Conservation (phyloP, 1,140 invertebrate species). For the Drosophila varians region DNA sequence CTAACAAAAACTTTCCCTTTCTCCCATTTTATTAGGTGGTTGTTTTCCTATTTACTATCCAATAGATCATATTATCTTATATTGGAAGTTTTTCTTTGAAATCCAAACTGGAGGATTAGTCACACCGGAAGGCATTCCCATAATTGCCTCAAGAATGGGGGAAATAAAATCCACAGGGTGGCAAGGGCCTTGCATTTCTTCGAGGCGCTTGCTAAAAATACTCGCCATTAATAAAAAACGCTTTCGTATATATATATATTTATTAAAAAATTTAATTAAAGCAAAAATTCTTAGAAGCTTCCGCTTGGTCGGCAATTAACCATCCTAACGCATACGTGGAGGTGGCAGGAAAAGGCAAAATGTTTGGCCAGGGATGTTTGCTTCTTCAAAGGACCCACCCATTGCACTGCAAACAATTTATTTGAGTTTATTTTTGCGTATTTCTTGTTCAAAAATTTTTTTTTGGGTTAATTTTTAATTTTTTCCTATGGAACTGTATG, state of each 20-base stretch:
- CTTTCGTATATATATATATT: constrained; percentile 20
- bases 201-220: constrained; percentile 27
- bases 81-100: constrained; percentile 17
- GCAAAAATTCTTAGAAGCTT: constrained; percentile 51
- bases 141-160: constrained; percentile 8
- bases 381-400: constrained; percentile 22
- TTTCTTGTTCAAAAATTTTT: too few species aligned
- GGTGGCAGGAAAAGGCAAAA: constrained; percentile 4
- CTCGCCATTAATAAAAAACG: constrained; percentile 36
- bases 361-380: neutral
- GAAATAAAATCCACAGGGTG: neutral
- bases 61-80: constrained; percentile 13
- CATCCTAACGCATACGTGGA: constrained; percentile 43
- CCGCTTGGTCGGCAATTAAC: constrained; percentile 52
- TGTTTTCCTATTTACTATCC: neutral
- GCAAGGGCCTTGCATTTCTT: constrained; percentile 8
- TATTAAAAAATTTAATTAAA: constrained; percentile 60
- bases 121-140: constrained; percentile 30
- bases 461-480: too few species aligned
- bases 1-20: neutral
- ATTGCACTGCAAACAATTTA: neutral
- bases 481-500: too few species aligned
- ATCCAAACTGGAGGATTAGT: constrained; percentile 16
- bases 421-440: too few species aligned
- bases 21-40: neutral